phyloP scores from a whole-genome alignment of 2,113 vertebrate genomes.

The Caranx melampygus region DNA sequence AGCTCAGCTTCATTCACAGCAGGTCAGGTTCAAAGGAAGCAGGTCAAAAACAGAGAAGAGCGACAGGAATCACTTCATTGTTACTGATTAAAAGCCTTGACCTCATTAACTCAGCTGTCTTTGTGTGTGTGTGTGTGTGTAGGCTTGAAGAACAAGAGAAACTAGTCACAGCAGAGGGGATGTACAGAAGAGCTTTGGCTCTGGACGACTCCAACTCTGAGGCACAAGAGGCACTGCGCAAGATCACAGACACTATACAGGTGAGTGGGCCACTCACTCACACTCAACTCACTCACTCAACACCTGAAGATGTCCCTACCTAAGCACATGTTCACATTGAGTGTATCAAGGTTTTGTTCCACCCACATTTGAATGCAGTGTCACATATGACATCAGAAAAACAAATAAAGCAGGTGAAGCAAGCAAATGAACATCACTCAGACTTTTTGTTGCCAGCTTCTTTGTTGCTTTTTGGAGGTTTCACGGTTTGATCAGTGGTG shows the following conservation, averaged over 20 bases:
- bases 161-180: constrained; percentile 91
- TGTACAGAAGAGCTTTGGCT: constrained; percentile 91
- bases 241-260: constrained; percentile 94
- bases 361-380: background rate
- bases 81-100: background rate
- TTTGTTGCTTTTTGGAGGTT: background rate
- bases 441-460: background rate
- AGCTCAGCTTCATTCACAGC: too few species aligned
- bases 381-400: background rate
- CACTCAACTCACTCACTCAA: background rate
- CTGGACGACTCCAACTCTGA: constrained; percentile 91
- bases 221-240: constrained; percentile 91
- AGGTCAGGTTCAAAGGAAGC: too few species aligned
- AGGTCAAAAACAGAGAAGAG: background rate
- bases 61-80: background rate
- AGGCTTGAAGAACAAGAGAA: constrained; percentile 97
- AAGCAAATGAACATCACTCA: background rate
- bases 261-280: constrained; percentile 83
- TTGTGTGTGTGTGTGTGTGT: background rate
- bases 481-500: background rate
- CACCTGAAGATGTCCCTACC: background rate
- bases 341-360: background rate
- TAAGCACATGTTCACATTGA: background rate
- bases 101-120: background rate
- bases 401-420: background rate